A percentile compares a stretch with the other conserved stretches of the same genome.
Conservation (phyloP, 53 echinoderm and acorn worm species). For the Stichopus horrens region DNA sequence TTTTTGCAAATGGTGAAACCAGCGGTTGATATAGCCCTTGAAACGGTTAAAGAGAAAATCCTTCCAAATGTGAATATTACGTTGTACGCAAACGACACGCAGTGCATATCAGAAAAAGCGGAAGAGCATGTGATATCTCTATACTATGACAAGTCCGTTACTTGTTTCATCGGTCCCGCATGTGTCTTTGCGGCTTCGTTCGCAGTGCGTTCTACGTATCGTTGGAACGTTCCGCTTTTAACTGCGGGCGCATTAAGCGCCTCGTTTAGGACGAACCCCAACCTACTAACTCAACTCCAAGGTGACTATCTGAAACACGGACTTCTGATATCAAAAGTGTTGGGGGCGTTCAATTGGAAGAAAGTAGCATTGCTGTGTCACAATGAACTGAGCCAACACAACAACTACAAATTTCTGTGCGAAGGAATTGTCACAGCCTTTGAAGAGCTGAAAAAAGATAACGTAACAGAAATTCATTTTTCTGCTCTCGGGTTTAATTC, state of each 20-base stretch:
- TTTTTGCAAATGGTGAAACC: slow-evolving; percentile 78
- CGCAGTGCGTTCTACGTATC: slow-evolving; percentile 56
- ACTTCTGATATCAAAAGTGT: slow-evolving; percentile 40
- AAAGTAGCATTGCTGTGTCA: slow-evolving; percentile 29
- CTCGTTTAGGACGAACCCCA: slow-evolving; percentile 34
- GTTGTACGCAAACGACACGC: slow-evolving; percentile 45
- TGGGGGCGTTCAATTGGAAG: slow-evolving; percentile 41
- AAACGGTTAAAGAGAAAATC: slow-evolving; percentile 47
- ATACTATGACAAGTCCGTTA: slow-evolving; percentile 46
- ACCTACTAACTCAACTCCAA: slow-evolving; percentile 56
- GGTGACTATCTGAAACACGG: slow-evolving; percentile 52
- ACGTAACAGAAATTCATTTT: background rate
- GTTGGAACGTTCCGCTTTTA: slow-evolving; percentile 70
- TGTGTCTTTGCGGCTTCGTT: slow-evolving; percentile 72
- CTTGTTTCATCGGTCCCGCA: slow-evolving; percentile 75
- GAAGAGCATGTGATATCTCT: slow-evolving; percentile 59
- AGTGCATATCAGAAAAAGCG: slow-evolving; percentile 48
- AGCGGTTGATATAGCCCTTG: slow-evolving; percentile 73
- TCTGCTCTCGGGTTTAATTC: too few species aligned
- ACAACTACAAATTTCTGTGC: slow-evolving; percentile 14
- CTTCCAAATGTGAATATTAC: slow-evolving; percentile 53
- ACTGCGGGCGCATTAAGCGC: slow-evolving; percentile 67
- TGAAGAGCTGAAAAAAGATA: background rate
- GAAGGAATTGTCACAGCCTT: background rate
- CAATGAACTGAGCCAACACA: background rate